These are phyloP conservation scores for Danaus chrysippus DNA, from an alignment of 2,888 invertebrate genomes.

Conservation along the genomic window DNA sequence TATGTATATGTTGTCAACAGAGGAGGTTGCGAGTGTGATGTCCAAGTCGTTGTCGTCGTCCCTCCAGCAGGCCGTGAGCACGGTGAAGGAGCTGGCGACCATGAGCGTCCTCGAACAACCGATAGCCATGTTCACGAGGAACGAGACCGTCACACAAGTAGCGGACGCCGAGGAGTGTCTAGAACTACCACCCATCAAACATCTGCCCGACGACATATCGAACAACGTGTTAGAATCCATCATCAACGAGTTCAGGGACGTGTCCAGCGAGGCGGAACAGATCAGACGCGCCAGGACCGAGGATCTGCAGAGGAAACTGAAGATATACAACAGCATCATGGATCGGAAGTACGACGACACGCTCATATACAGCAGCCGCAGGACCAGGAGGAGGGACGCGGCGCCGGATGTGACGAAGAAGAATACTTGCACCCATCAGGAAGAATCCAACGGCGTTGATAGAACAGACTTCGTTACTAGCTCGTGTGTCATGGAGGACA, in stretches of 20 bases:
- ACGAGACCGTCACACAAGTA: constrained; percentile 53
- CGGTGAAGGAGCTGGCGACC: constrained; percentile 58
- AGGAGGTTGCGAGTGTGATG: constrained; percentile 61
- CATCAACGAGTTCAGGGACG: constrained; percentile 63
- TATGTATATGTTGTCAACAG: constrained; percentile 40
- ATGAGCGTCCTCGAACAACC: constrained; percentile 66
- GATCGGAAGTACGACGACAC: constrained; percentile 86
- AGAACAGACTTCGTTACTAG: constrained; percentile 51
- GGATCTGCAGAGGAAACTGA: constrained; percentile 75
- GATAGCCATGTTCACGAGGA: constrained; percentile 56
- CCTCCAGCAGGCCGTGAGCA: constrained; percentile 67
- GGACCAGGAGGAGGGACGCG: constrained; percentile 55
- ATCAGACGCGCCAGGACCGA: constrained; percentile 50
- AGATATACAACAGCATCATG: constrained; percentile 84
- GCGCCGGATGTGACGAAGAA: constrained; percentile 39
- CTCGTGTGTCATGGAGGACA: constrained; percentile 60
- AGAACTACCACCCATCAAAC: constrained; percentile 82
- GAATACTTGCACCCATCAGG: constrained; percentile 42
- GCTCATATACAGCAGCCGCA: constrained; percentile 79
- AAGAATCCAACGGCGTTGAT: constrained; percentile 27
- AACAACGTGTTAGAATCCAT: constrained; percentile 66
- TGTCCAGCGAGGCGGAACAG: constrained; percentile 56
- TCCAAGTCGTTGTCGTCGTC: constrained; percentile 67
- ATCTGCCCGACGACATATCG: constrained; percentile 67
- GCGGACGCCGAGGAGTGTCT: constrained; percentile 86